phyloP scores from a whole-genome alignment of 64 coral and sea anemone genomes.

The Actinia tenebrosa region DNA sequence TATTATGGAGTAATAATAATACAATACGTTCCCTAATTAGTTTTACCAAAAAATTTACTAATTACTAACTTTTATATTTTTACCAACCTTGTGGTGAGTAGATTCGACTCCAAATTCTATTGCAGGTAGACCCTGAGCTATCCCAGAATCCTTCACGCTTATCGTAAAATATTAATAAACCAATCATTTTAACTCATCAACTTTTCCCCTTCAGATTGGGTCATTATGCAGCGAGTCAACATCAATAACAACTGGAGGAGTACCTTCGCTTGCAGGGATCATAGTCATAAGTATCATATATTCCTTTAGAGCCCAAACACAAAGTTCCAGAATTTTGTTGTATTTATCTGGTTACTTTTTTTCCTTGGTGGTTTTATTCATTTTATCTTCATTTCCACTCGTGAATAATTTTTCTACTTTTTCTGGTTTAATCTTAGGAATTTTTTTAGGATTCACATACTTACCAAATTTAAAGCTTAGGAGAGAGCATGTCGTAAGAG shows the following conservation, averaged over 20 bases:
- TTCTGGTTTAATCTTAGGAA: slow-evolving; percentile 24
- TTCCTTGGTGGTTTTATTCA: background rate
- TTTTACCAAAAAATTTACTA: too few species aligned
- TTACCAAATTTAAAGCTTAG: background rate
- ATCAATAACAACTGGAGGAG: slow-evolving; percentile 27
- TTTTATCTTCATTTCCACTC: slow-evolving; percentile 30
- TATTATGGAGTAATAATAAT: too few species aligned
- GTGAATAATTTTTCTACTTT: slow-evolving; percentile 34
- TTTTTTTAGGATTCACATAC: slow-evolving; percentile 19
- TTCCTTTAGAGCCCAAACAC: slow-evolving; percentile 4
- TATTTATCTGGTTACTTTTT: background rate
- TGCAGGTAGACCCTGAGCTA: background rate
- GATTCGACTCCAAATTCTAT: background rate
- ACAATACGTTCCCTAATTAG: too few species aligned
- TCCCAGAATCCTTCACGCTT: too few species aligned
- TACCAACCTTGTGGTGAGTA: too few species aligned
- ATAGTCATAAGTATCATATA: slow-evolving; percentile 4
- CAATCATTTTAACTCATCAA: background rate
- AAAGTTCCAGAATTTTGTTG: background rate
- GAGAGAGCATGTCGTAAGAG: background rate
- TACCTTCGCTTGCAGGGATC: slow-evolving; percentile 30
- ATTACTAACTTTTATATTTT: too few species aligned
- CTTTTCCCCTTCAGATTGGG: slow-evolving; percentile 23
- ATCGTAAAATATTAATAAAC: background rate
- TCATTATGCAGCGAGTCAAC: slow-evolving; percentile 24